Evolutionary conservation across 1,140 invertebrate species (phyloP).

Genomic region (Holotrichia oblita): DNA sequence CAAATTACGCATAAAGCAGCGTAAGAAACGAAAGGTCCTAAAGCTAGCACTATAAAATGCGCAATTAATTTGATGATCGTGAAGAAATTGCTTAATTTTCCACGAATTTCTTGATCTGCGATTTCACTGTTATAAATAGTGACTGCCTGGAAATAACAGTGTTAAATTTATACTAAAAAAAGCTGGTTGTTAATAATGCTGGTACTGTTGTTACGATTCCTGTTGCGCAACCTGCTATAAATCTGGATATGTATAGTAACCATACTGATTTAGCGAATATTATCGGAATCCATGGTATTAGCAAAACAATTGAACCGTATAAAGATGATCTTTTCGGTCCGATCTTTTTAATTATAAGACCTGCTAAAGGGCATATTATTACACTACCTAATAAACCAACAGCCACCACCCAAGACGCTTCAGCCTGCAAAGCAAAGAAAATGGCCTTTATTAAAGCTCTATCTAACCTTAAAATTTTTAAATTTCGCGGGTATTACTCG

Average conservation of each 20-base stretch:
- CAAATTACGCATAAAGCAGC: constrained; percentile 58
- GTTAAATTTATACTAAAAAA: constrained; percentile 40
- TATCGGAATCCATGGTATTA: constrained; percentile 65
- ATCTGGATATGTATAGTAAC: constrained; percentile 63
- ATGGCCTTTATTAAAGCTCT: no score
- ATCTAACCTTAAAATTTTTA: no score
- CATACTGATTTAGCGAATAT: constrained; percentile 55
- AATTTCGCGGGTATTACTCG: no score
- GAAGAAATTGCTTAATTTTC: constrained; percentile 66
- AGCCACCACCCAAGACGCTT: constrained; percentile 67
- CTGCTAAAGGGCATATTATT: constrained; percentile 63
- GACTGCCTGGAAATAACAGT: constrained; percentile 46
- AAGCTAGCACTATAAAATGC: constrained; percentile 66
- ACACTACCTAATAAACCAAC: constrained; percentile 64
- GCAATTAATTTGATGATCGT: constrained; percentile 70
- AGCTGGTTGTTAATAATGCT: no score
- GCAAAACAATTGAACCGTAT: constrained; percentile 62
- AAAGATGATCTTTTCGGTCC: constrained; percentile 65
- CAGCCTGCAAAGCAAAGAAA: constrained; percentile 54
- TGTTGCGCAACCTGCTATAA: constrained; percentile 66
- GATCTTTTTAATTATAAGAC: constrained; percentile 66
- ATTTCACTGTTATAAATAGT: constrained; percentile 73
- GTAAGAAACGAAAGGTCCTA: constrained; percentile 64
- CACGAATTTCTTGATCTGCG: constrained; percentile 69
- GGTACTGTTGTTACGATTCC: constrained; percentile 64